Base-by-base conservation (phyloP, 1,140 invertebrate species). In the Thereuonema tuberculata region DNA sequence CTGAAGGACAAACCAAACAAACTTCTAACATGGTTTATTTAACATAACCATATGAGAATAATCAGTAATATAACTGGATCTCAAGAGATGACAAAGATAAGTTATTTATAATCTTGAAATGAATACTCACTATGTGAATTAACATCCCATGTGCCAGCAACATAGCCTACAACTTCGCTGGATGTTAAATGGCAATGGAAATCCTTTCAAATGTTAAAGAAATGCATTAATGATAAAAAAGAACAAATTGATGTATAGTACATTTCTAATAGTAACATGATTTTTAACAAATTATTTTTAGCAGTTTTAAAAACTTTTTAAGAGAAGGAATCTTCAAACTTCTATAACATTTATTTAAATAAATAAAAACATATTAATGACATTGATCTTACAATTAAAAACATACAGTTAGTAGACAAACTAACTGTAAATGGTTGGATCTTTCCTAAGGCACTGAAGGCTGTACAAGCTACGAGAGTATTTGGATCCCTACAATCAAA, bases 81-180 rank as follows among this genome's bases (percentile, higher is more conserved):
- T n/a, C n/a, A n/a, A n/a, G n/a, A n/a, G n/a, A n/a, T n/a, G n/a
- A n/a, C n/a, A n/a, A n/a, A n/a, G n/a, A n/a, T n/a, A n/a, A n/a
- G n/a, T n/a, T n/a, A n/a, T n/a, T n/a, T n/a, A n/a, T n/a, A n/a
- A n/a, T n/a, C n/a, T n/a, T n/a, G n/a, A n/a, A n/a, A n/a, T n/a
- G n/a, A n/a, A n/a, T n/a, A 80, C 82, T 82, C 81, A 94, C 92
- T 91, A 66, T 97, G 93, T 64, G 83, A 82, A 74, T 90, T 91
- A 48, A 90, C 83, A 75, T 95, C 93, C 93, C 93, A 98, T 49
- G 85, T 84, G 24, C 93, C 93, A 56, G 86, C 93, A 24, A 97
- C 74, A 74, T 96, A 98, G 1, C 93, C 93, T 69, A 89, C 89
- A 26, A 96, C 86, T 80, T 97, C 92, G 64, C 84, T 86, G 64